Base-by-base conservation (phyloP, 2,888 invertebrate genomes). In the Eudasyphora cyanicolor region DNA sequence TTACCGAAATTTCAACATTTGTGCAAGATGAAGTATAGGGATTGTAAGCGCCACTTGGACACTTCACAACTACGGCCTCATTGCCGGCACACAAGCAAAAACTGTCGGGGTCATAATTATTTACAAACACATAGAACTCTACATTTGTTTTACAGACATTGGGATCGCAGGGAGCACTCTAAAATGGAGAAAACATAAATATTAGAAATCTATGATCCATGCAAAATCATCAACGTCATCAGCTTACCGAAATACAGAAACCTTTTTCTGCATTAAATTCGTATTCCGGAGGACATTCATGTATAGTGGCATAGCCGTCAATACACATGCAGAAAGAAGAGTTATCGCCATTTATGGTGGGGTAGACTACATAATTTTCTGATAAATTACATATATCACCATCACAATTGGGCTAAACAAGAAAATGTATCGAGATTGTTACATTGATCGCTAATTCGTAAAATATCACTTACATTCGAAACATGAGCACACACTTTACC, bases 111-210 rank as follows among this genome's bases (percentile, higher is more conserved):
- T 89, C 87, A 0, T 87, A 86, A 14, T 85, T 86, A 76, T 90
- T 87, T 6, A 70, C 62, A 0, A 85, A 82, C 3, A 82, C 70
- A 0, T 60, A 62, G 73, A 87, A 88, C 3, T 89, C 88, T 0
- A 21, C 7, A 14, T 51, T 21, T 4, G 60, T 35, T 0, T 21
- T 51, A 32, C 90, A 90, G 5, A 73, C 71, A n/a, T 21, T 74
- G 0, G 90, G 90, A 84, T 90, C 89, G 64, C 90, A 90, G 0
- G 89, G 86, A 3, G 89, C 89, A 17, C 86, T 87, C 90, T 90
- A 21, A 29, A 79, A 12, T 45, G 8, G 14, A 42, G 10, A 0
- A 14, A 1, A 17, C n/a, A 74, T 42, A 51, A 10, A 73, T 10
- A 54, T 8, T 17, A 60, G 5, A 49, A 49, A 17, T 49, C 6